A percentile compares a stretch with the other conserved stretches of the same genome.
phyloP scores from a whole-genome alignment of 2,113 vertebrate genomes.

The Micromys minutus region DNA sequence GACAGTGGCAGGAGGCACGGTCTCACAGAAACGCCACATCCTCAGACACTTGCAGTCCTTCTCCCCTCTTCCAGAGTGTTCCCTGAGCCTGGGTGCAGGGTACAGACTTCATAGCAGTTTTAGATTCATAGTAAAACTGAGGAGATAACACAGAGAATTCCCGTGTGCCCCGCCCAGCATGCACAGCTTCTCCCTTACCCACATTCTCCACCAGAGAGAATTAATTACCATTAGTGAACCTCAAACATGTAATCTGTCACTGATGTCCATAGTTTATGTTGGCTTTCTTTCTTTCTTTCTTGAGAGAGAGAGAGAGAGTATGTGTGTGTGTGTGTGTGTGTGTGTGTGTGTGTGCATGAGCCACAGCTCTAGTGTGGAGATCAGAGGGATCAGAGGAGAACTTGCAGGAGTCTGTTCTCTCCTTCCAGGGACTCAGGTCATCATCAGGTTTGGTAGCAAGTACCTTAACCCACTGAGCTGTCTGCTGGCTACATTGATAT shows the following conservation, averaged over 20 bases:
- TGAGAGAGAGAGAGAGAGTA: too few species aligned
- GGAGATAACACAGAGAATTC: not conserved
- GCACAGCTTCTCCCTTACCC: not conserved
- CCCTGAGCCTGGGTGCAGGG: not conserved
- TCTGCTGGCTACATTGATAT: not conserved
- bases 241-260: not conserved
- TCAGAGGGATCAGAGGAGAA: not conserved
- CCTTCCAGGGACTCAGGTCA: not conserved
- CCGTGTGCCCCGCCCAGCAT: not conserved
- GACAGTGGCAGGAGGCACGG: not conserved
- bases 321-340: not conserved
- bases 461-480: not conserved
- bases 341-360: fast-evolving
- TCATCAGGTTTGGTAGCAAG: not conserved
- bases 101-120: not conserved
- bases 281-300: not conserved
- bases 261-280: not conserved
- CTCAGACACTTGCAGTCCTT: not conserved
- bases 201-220: not conserved
- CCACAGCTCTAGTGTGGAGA: too few species aligned
- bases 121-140: not conserved
- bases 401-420: not conserved
- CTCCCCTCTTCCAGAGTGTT: not conserved
- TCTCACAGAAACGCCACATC: not conserved
- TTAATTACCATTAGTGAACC: not conserved